These are phyloP conservation scores for Myocastor coypus DNA, from an alignment of 2,113 vertebrate genomes.

Conservation along the genomic window DNA sequence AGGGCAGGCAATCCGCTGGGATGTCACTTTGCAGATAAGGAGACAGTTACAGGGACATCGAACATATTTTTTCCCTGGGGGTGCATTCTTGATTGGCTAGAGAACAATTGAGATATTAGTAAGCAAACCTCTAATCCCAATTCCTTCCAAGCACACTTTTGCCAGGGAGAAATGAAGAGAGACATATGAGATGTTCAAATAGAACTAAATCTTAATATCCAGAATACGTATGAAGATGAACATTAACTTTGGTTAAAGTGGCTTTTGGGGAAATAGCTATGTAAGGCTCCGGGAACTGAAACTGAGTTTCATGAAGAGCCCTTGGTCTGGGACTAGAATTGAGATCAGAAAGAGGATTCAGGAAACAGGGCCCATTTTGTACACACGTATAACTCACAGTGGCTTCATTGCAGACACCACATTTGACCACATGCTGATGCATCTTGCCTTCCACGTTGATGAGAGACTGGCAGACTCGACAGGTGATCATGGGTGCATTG, in stretches of 20 bases:
- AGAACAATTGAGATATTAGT: constrained; percentile 73
- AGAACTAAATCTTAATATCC: background rate
- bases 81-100: constrained; percentile 95
- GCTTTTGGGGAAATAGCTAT: background rate
- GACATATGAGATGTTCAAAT: background rate
- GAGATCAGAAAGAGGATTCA: constrained; percentile 59
- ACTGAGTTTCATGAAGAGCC: constrained; percentile 42
- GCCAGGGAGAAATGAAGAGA: constrained; percentile 26
- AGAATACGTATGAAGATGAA: background rate
- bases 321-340: constrained; percentile 28
- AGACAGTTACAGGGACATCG: constrained; percentile 95
- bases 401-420: constrained; percentile 95
- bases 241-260: background rate
- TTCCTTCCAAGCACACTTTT: constrained; percentile 56
- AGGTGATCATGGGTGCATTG: constrained; percentile 93
- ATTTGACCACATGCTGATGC: constrained; percentile 97
- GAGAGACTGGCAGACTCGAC: constrained; percentile 94
- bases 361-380: constrained; percentile 43
- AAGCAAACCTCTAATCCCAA: constrained; percentile 41
- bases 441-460: constrained; percentile 97
- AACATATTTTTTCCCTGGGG: constrained; percentile 95
- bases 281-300: constrained; percentile 61
- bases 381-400: constrained; percentile 87
- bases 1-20: constrained; percentile 94
- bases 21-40: constrained; percentile 96